These are phyloP conservation scores for Euborellia annulipes DNA, from an alignment of 1,140 invertebrate species.

Conservation along the genomic window DNA sequence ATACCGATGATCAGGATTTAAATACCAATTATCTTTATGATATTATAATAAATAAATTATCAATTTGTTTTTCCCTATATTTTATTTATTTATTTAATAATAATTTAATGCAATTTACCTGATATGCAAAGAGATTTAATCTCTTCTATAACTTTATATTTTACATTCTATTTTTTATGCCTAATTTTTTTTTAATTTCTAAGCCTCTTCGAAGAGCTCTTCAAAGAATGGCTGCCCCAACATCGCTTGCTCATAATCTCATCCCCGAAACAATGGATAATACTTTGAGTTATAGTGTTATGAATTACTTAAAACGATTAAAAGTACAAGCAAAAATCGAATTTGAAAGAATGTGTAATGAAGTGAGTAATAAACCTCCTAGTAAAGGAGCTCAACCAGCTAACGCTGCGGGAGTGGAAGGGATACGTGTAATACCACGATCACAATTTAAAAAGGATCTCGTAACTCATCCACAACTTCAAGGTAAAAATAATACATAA, in stretches of 20 bases:
- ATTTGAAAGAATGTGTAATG: slow-evolving; percentile 75
- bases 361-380: slow-evolving; percentile 33
- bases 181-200: slow-evolving; percentile 14
- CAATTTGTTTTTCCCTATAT: background rate
- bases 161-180: slow-evolving; percentile 3
- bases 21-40: no score
- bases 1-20: no score
- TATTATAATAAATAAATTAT: background rate
- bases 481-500: slow-evolving; percentile 25
- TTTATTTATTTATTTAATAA: no score
- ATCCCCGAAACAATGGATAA: slow-evolving; percentile 88
- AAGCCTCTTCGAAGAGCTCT: slow-evolving; percentile 79
- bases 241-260: slow-evolving; percentile 60
- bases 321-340: slow-evolving; percentile 93
- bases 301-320: slow-evolving; percentile 86
- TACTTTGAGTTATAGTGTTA: slow-evolving; percentile 79
- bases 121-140: no score
- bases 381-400: slow-evolving; percentile 7
- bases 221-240: slow-evolving; percentile 69
- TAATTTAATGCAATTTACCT: no score
- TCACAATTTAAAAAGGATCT: slow-evolving; percentile 57
- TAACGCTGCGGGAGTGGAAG: slow-evolving; percentile 34
- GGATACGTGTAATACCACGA: slow-evolving; percentile 51
- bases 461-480: slow-evolving; percentile 56
- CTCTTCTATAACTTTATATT: slow-evolving; percentile 1